Percentiles rank a stretch among this genome's conserved stretches.
Evolutionary conservation across 2,113 vertebrate species (phyloP).

Genomic region (Ciconia maguari): DNA sequence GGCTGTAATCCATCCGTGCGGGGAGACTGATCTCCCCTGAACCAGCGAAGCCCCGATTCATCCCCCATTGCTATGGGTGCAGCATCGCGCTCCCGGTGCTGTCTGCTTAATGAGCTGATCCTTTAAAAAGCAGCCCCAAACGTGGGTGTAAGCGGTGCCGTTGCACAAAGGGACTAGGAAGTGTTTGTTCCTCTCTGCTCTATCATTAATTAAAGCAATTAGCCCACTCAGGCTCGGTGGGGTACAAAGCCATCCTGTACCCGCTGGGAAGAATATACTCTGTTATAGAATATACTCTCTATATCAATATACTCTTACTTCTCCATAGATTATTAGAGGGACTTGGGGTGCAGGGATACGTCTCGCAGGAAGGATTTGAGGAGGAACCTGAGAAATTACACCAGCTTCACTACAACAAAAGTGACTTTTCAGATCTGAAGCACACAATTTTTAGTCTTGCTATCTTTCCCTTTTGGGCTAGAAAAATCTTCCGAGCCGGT

Average conservation of each 20-base stretch:
- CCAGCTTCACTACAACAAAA: background rate
- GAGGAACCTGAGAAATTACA: background rate
- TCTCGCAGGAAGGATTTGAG: background rate
- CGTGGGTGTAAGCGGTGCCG: background rate
- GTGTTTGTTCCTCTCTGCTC: background rate
- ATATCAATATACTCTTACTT: background rate
- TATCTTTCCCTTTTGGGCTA: background rate
- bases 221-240: background rate
- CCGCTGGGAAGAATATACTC: background rate
- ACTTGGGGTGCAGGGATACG: background rate
- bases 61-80: background rate
- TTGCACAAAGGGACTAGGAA: background rate
- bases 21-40: background rate
- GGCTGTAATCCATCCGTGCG: accelerated
- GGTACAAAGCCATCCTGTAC: background rate
- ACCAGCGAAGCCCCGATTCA: background rate
- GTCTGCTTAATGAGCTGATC: background rate
- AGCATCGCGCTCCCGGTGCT: background rate
- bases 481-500: background rate
- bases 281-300: background rate
- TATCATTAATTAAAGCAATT: background rate
- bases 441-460: background rate
- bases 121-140: background rate
- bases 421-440: background rate
- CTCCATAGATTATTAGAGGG: background rate